These are phyloP conservation scores for Chrysogorgia sp. DNA, from an alignment of 92 coral and sea anemone species.

Conservation along the genomic window DNA sequence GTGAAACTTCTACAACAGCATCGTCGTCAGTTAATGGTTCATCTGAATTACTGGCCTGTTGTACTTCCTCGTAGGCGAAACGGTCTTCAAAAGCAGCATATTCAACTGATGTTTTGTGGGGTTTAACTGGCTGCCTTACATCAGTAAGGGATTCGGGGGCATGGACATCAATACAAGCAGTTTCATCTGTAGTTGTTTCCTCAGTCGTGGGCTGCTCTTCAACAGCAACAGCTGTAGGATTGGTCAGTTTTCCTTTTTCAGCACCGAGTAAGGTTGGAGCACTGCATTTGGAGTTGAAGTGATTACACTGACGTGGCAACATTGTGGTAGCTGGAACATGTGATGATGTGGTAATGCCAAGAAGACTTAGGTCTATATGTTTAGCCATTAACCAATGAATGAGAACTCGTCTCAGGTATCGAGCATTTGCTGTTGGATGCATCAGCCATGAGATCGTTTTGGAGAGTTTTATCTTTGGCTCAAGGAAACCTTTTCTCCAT, in stretches of 20 bases:
- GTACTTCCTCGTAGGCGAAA: too few species aligned
- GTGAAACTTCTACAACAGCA: too few species aligned
- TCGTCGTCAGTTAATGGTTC: too few species aligned
- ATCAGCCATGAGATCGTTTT: constrained; percentile 35
- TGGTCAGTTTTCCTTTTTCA: neutral
- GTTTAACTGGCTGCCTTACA: too few species aligned
- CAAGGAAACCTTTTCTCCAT: constrained; percentile 47
- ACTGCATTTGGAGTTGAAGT: too few species aligned
- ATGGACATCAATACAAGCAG: neutral
- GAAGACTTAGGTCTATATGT: constrained; percentile 48
- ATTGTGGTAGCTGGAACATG: constrained; percentile 10
- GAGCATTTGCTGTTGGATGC: constrained; percentile 56
- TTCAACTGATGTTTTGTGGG: neutral
- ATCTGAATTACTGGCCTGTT: too few species aligned
- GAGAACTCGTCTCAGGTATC: constrained; percentile 56
- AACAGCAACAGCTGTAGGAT: neutral
- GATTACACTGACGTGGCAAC: neutral
- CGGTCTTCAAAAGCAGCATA: neutral
- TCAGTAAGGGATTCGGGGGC: neutral
- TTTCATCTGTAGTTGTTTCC: neutral
- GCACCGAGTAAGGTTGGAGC: too few species aligned
- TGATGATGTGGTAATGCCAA: constrained; percentile 43
- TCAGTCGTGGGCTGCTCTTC: neutral
- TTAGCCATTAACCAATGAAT: constrained; percentile 52
- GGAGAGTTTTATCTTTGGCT: constrained; percentile 25